These are phyloP conservation scores for Drosophila suzukii DNA, from an alignment of 1,140 invertebrate genomes.

Conservation along the genomic window DNA sequence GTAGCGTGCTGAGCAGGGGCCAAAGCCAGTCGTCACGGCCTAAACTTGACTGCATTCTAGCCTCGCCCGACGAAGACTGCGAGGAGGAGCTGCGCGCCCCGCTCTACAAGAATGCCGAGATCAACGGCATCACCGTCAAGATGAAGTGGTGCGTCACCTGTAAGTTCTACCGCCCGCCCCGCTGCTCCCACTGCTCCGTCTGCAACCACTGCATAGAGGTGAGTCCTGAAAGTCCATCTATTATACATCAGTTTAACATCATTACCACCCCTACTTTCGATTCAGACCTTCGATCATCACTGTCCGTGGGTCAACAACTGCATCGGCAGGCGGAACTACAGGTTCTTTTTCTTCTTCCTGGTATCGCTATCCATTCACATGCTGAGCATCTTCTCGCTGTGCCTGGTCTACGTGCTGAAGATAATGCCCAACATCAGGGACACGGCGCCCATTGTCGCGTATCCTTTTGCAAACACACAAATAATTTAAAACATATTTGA, in stretches of 20 bases:
- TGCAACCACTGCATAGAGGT: slow-evolving; percentile 99
- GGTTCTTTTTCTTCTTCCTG: slow-evolving; percentile 99
- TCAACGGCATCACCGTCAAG: slow-evolving; percentile 98
- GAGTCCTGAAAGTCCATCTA: slow-evolving; percentile 62
- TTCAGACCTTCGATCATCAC: slow-evolving; percentile 99
- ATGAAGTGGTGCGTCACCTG: slow-evolving; percentile 99
- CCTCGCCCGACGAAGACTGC: slow-evolving; percentile 97
- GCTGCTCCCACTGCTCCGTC: slow-evolving; percentile 99
- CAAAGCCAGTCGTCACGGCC: slow-evolving; percentile 58
- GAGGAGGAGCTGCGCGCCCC: slow-evolving; percentile 99
- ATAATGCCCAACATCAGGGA: slow-evolving; percentile 92
- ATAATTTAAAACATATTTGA: no score
- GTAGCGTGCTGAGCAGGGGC: slow-evolving; percentile 68
- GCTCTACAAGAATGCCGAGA: slow-evolving; percentile 98
- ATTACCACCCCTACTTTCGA: slow-evolving; percentile 59
- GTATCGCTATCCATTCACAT: slow-evolving; percentile 98
- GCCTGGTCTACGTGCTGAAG: slow-evolving; percentile 95
- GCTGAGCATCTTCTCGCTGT: slow-evolving; percentile 97
- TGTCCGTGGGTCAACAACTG: slow-evolving; percentile 99
- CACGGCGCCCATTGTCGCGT: slow-evolving; percentile 94
- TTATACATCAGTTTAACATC: background rate
- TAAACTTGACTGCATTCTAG: slow-evolving; percentile 86
- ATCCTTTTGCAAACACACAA: slow-evolving; percentile 83
- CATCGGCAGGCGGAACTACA: slow-evolving; percentile 98
- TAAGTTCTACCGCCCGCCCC: slow-evolving; percentile 99